Conservation (phyloP, 2,113 vertebrate species). For the Dasyornis broadbenti region DNA sequence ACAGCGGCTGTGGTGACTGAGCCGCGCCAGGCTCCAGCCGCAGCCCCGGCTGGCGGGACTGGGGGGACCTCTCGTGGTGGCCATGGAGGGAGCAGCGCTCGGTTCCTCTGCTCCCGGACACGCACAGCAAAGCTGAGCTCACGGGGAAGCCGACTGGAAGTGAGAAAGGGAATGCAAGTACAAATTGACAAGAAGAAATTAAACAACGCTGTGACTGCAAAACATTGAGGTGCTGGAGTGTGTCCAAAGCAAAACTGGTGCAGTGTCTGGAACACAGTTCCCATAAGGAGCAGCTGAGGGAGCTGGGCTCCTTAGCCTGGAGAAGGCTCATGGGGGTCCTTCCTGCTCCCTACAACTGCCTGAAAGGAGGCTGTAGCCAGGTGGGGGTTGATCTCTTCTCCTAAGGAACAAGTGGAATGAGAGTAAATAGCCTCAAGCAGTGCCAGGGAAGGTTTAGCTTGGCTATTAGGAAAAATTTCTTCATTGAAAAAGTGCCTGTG, state of each 20-base stretch:
- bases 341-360: no score
- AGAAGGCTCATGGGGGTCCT: neutral
- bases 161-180: rapidly evolving
- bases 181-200: neutral
- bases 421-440: neutral
- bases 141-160: neutral
- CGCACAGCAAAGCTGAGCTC: rapidly evolving
- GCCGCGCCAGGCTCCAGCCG: neutral
- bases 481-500: no score
- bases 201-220: neutral
- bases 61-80: conserved; percentile 43
- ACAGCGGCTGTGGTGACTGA: rapidly evolving
- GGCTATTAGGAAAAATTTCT: neutral
- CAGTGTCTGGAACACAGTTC: rapidly evolving
- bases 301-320: neutral
- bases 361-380: neutral
- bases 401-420: neutral
- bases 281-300: neutral
- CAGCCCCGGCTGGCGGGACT: neutral
- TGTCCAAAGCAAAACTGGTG: neutral
- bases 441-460: neutral
- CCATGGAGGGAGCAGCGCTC: rapidly evolving
- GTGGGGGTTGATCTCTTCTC: neutral
- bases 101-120: no score
- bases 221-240: neutral